These are phyloP conservation scores for Meloidogyne hapla DNA, from an alignment of 1,140 invertebrate genomes.

Conservation along the genomic window DNA sequence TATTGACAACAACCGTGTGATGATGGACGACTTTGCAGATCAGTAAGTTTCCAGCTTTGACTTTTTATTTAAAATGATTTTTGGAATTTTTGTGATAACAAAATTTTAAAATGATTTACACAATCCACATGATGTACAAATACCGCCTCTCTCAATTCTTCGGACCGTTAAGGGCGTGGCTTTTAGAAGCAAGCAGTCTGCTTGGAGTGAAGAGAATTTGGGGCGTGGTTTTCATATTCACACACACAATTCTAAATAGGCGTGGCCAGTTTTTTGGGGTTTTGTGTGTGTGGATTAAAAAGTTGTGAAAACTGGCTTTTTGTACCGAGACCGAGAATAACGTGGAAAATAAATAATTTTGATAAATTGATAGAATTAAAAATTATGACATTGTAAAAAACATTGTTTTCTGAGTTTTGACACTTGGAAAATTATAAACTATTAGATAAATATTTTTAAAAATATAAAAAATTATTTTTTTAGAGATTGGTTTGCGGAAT, in stretches of 20 bases:
- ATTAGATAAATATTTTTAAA: too few species aligned
- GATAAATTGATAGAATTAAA: not conserved
- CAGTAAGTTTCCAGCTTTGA: not conserved
- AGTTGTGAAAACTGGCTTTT: not conserved
- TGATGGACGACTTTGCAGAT: not conserved
- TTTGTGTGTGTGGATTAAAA: not conserved
- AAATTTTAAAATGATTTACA: slow-evolving; percentile 4
- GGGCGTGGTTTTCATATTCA: not conserved
- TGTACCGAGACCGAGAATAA: not conserved
- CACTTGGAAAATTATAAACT: too few species aligned
- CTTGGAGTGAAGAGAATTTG: not conserved
- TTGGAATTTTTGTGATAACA: not conserved
- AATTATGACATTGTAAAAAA: too few species aligned
- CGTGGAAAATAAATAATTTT: not conserved
- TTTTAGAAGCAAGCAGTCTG: not conserved
- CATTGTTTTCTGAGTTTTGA: too few species aligned
- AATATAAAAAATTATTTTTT: not conserved
- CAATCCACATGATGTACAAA: slow-evolving; percentile 1
- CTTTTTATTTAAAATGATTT: not conserved
- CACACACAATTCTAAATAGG: not conserved
- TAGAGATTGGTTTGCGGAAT: not conserved
- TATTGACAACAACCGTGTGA: not conserved
- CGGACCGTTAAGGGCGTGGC: not conserved
- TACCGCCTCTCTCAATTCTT: not conserved
- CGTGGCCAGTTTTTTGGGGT: not conserved